These are phyloP conservation scores for Ariopsis seemanni DNA, from an alignment of 2,113 vertebrate species.

Conservation along the genomic window DNA sequence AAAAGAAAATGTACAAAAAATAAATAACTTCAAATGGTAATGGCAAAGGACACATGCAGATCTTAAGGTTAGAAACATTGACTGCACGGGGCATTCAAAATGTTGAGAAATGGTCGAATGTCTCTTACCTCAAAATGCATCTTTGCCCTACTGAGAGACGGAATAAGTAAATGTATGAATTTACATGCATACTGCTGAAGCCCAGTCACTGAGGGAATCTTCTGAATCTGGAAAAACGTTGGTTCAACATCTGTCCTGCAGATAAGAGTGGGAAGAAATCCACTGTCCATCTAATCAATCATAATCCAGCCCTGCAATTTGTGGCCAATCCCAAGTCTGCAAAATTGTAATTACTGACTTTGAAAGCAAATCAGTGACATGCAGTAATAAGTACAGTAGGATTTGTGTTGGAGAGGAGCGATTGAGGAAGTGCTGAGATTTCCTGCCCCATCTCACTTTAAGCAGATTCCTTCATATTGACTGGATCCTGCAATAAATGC, in stretches of 20 bases:
- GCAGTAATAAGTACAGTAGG: slow-evolving; percentile 61
- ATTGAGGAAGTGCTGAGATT: slow-evolving; percentile 28
- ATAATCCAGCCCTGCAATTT: not conserved
- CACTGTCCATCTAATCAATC: not conserved
- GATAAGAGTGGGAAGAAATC: not conserved
- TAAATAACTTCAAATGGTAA: too few relatives aligned
- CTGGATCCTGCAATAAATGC: slow-evolving; percentile 13
- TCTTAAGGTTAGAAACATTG: not conserved
- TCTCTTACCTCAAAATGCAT: not conserved
- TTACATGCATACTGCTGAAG: not conserved
- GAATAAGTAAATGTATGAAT: not conserved
- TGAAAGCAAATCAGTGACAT: slow-evolving; percentile 45
- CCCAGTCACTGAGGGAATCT: not conserved
- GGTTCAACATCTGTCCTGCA: not conserved
- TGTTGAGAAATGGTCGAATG: not conserved
- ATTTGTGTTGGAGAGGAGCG: slow-evolving; percentile 39
- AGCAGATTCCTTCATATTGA: not conserved
- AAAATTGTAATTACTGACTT: slow-evolving; percentile 55
- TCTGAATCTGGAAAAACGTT: not conserved
- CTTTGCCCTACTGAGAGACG: not conserved
- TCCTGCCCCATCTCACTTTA: not conserved
- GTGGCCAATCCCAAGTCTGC: not conserved
- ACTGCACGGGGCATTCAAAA: not conserved
- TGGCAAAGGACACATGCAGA: too few relatives aligned
- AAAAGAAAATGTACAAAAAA: too few relatives aligned